These are phyloP conservation scores for Echiichthys vipera DNA, from an alignment of 2,797 vertebrate species.

Conservation along the genomic window DNA sequence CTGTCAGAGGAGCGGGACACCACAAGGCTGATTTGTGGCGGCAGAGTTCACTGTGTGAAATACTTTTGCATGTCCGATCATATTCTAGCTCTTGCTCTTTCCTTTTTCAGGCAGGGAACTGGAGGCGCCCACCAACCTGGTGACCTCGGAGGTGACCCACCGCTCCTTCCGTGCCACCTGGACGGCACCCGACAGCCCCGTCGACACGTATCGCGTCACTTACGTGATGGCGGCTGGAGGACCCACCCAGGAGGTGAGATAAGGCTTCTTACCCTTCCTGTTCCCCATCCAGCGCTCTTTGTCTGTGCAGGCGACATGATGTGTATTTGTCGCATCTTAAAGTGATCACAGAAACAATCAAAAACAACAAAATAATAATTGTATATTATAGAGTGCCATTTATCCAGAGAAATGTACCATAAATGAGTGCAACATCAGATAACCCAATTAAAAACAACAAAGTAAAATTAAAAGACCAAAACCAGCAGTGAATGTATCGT, in stretches of 20 bases:
- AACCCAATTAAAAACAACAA: too few relatives aligned
- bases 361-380: too few relatives aligned
- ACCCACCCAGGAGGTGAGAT: constrained; percentile 87
- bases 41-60: constrained; percentile 45
- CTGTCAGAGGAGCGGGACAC: constrained; percentile 12
- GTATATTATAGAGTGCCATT: too few relatives aligned
- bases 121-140: constrained; percentile 87
- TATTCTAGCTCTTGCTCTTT: constrained; percentile 23
- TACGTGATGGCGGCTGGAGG: constrained; percentile 87
- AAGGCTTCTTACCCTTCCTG: neutral
- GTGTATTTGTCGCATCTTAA: too few relatives aligned
- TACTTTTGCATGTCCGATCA: constrained; percentile 35
- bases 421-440: too few relatives aligned
- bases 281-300: too few relatives aligned
- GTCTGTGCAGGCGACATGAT: too few relatives aligned
- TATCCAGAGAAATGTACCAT: too few relatives aligned
- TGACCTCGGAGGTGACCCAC: constrained; percentile 91
- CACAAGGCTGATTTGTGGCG: constrained; percentile 51
- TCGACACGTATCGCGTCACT: constrained; percentile 90
- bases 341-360: too few relatives aligned
- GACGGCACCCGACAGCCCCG: constrained; percentile 87
- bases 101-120: constrained; percentile 72
- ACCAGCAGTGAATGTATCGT: too few relatives aligned
- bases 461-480: too few relatives aligned
- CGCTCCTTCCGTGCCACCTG: constrained; percentile 92